A percentile compares a stretch with the other conserved stretches of the same genome.
phyloP scores from a whole-genome alignment of 2,888 invertebrate genomes.

The Amphipoea lucens region DNA sequence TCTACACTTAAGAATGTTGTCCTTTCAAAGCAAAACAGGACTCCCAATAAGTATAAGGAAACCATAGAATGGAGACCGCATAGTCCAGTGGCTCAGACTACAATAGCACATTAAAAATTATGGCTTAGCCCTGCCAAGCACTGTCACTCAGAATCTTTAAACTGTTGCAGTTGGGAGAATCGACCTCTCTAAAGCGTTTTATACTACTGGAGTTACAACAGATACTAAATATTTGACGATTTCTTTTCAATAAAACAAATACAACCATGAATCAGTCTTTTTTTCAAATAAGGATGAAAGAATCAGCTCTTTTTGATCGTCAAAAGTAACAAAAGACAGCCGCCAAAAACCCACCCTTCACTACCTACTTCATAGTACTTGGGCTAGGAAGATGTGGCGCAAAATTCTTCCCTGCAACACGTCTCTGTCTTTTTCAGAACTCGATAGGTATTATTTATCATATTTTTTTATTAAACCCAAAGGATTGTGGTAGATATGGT shows the following conservation, averaged over 20 bases:
- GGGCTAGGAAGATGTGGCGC: no score
- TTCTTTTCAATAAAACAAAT: neutral
- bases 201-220: neutral
- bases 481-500: constrained; percentile 7
- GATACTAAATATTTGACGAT: neutral
- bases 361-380: neutral
- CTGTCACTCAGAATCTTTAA: constrained; percentile 35
- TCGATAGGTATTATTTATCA: neutral
- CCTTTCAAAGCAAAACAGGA: constrained; percentile 15
- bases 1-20: constrained; percentile 18
- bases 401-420: neutral
- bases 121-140: constrained; percentile 32
- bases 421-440: neutral
- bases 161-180: constrained; percentile 20
- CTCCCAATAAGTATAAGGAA: constrained; percentile 44
- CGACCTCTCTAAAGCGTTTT: constrained; percentile 3
- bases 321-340: neutral
- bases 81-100: constrained; percentile 54
- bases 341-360: neutral
- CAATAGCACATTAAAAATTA: constrained; percentile 52
- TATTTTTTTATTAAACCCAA: constrained; percentile 12
- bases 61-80: constrained; percentile 32
- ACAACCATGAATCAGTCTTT: neutral
- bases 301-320: neutral
- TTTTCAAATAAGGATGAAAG: neutral